Evolutionary conservation across 2,888 invertebrate species (phyloP).

Genomic region (Diadegma fenestrale): DNA sequence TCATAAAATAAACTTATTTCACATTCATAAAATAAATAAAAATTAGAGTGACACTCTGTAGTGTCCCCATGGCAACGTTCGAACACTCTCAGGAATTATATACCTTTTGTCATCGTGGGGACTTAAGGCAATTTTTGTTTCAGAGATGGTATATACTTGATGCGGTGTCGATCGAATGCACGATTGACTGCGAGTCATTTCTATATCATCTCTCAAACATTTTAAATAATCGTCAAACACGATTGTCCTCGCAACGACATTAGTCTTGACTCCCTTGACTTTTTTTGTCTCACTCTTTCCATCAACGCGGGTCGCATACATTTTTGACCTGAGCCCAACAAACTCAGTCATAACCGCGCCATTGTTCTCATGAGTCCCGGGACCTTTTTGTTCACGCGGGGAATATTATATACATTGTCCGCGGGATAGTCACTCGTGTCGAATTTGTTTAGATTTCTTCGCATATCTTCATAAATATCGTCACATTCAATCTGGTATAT

Average conservation of each 20-base stretch:
- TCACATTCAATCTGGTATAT: constrained; percentile 75
- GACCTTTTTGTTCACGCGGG: not conserved
- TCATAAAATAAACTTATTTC: no score
- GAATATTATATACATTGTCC: constrained; percentile 18
- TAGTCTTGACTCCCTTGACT: not conserved
- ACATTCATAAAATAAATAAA: no score
- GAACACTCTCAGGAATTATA: not conserved
- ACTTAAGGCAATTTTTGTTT: not conserved
- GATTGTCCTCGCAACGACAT: not conserved
- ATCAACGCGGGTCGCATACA: not conserved
- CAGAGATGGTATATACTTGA: not conserved
- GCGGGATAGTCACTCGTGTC: constrained; percentile 18
- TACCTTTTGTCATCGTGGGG: not conserved
- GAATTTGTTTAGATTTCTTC: constrained; percentile 56
- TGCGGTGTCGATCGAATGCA: not conserved
- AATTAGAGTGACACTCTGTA: no score
- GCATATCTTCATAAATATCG: constrained; percentile 77
- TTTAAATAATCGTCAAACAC: not conserved
- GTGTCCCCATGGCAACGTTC: no score
- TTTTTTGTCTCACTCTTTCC: not conserved
- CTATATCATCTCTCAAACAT: not conserved
- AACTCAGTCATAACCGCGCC: not conserved
- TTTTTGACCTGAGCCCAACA: not conserved
- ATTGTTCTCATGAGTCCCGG: not conserved
- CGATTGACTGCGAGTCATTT: no score